Evolutionary conservation across 2,888 invertebrate species (phyloP).

Genomic region (Ecliptopera silaceata): DNA sequence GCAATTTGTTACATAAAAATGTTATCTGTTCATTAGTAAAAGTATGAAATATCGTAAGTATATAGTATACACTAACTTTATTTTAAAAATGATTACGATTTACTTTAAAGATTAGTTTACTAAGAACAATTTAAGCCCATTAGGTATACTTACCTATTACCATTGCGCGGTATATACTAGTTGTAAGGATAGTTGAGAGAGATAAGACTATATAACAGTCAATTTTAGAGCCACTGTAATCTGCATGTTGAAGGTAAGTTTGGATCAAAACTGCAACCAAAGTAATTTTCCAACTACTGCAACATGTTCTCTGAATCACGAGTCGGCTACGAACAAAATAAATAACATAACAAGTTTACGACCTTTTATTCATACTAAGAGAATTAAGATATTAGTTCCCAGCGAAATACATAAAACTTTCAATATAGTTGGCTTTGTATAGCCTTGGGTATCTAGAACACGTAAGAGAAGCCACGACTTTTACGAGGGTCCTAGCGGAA

Average conservation of each 20-base stretch:
- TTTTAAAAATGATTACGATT: too few relatives aligned
- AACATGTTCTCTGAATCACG: not conserved
- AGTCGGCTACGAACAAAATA: not conserved
- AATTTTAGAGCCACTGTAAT: too few relatives aligned
- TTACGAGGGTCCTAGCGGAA: slow-evolving; percentile 11
- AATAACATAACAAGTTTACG: not conserved
- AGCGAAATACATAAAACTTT: slow-evolving; percentile 9
- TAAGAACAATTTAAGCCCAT: too few relatives aligned
- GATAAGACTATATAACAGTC: too few relatives aligned
- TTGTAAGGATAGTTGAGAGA: too few relatives aligned
- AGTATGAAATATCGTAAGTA: not conserved
- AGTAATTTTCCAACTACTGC: too few relatives aligned
- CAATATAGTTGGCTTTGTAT: slow-evolving; percentile 10
- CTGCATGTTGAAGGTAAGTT: too few relatives aligned
- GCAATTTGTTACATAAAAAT: slow-evolving; percentile 40
- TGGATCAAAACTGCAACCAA: too few relatives aligned
- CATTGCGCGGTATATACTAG: too few relatives aligned
- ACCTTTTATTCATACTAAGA: not conserved
- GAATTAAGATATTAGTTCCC: slow-evolving; percentile 5
- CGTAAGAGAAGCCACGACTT: slow-evolving; percentile 1
- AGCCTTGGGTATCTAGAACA: slow-evolving; percentile 1
- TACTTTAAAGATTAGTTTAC: too few relatives aligned
- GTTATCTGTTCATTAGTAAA: not conserved
- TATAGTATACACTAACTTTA: too few relatives aligned
- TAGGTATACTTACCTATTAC: too few relatives aligned